Conservation (phyloP, 2,113 vertebrate species). For the Oryzias javanicus region DNA sequence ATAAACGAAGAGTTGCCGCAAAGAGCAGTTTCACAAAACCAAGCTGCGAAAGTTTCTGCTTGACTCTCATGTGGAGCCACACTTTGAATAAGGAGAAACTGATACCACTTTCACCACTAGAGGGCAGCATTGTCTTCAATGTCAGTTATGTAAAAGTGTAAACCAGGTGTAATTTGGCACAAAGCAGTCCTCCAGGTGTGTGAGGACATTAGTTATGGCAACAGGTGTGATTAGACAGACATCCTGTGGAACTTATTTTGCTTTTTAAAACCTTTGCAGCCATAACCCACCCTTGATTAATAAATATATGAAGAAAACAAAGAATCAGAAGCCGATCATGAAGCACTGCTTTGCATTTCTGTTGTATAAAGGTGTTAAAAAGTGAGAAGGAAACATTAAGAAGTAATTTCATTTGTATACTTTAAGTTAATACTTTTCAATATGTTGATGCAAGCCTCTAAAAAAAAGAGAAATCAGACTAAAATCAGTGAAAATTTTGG, state of each 20-base stretch:
- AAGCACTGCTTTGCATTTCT: neutral
- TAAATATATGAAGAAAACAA: neutral
- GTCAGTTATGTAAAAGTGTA: neutral
- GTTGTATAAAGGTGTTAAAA: neutral
- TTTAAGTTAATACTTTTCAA: too few species aligned
- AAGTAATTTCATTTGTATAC: neutral
- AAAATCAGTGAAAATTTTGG: constrained; percentile 20
- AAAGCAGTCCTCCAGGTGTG: neutral
- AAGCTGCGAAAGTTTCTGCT: too few species aligned
- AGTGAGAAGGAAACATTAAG: neutral
- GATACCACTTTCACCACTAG: constrained; percentile 24
- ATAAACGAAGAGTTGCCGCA: too few species aligned
- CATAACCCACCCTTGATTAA: neutral
- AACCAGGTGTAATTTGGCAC: constrained; percentile 18
- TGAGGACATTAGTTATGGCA: neutral
- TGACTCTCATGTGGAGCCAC: too few species aligned
- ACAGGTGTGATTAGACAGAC: neutral
- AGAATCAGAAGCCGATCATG: neutral
- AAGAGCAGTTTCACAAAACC: too few species aligned
- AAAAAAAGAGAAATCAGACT: constrained; percentile 8
- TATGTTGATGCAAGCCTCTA: neutral
- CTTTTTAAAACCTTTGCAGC: neutral
- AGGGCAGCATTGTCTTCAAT: constrained; percentile 25
- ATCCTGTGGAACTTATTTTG: too few species aligned
- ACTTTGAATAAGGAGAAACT: too few species aligned